Evolutionary conservation across 2,888 invertebrate genomes (phyloP), one percentile per base, ranked within the genome.

Genomic region (Chrysolina oricalcia): DNA sequence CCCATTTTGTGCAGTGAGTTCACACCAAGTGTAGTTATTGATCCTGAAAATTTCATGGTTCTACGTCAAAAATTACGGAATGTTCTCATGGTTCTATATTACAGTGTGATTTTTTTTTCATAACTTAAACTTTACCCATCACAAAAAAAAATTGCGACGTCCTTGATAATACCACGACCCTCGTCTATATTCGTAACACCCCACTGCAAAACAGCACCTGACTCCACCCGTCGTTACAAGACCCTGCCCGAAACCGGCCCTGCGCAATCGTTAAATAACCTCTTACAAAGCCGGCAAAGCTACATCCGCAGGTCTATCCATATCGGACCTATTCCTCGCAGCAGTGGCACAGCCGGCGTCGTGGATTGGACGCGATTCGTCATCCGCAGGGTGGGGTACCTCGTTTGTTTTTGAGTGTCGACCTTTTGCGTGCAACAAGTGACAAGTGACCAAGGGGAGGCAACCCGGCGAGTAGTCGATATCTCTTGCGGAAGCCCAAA

Each of bases 221-320:
- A 27, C 27, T 27, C 27, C 2, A 27, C 2, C 27, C 27, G 27
- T 27, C 27, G 8, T 35, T 8, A 35, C 35, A 35, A 9, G 62
- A 56, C 23, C 19, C 40, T 19, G 17, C 10, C 43, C 19, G 41
- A 40, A 50, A 15, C 71, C 77, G 75, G 65, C 19, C 65, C 77
- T 77, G 77, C 3, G 15, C n/a, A 50, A 41, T 65, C 70, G 72
- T 73, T 75, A 76, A 72, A 67, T 73, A 76, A 76, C 70, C 72
- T 75, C 70, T 70, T 64, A 66, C 59, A 50, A 74, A 74, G 68
- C 74, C 74, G 77, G 56, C 68, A 64, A 74, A 70, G 70, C 70
- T 65, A 72, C 70, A 77, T 74, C 77, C 64, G 67, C 43, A 66
- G 64, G 65, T 19, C 68, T 17, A 66, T 69, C 65, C 64, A 67